Conservation (phyloP, 2,797 vertebrate species). For the Poeciliopsis infans region DNA sequence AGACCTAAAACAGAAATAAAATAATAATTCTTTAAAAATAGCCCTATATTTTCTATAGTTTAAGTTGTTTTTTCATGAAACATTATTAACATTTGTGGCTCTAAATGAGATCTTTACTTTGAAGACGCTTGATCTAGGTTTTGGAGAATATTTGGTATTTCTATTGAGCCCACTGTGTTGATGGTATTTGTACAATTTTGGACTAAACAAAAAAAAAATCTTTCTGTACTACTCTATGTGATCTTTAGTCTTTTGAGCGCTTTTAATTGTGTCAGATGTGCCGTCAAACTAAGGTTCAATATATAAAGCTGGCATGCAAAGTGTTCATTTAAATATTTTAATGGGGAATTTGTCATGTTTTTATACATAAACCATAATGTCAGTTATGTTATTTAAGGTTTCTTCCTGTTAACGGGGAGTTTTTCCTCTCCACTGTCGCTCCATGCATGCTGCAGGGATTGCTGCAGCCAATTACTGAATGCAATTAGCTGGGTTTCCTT, state of each 20-base stretch:
- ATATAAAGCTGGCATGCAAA: neutral
- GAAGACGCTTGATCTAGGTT: neutral
- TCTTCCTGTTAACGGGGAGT: no score
- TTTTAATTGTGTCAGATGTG: neutral
- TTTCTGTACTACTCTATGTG: neutral
- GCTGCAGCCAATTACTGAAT: neutral
- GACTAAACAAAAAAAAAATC: neutral
- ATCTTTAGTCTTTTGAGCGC: neutral
- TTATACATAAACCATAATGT: neutral
- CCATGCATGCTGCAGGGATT: neutral
- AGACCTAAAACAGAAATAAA: no score
- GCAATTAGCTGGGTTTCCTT: neutral
- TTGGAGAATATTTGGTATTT: neutral
- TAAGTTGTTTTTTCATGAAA: no score
- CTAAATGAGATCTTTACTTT: no score
- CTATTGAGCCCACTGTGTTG: neutral
- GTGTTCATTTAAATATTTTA: neutral
- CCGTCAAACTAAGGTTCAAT: neutral
- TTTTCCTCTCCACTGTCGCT: no score
- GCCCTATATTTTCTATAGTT: no score
- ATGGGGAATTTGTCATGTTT: neutral
- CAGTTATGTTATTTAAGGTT: no score
- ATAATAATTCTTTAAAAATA: no score
- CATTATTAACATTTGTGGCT: no score
- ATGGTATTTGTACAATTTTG: conserved; percentile 2